Conservation (phyloP, 2,888 invertebrate species). For the Athalia cordata region DNA sequence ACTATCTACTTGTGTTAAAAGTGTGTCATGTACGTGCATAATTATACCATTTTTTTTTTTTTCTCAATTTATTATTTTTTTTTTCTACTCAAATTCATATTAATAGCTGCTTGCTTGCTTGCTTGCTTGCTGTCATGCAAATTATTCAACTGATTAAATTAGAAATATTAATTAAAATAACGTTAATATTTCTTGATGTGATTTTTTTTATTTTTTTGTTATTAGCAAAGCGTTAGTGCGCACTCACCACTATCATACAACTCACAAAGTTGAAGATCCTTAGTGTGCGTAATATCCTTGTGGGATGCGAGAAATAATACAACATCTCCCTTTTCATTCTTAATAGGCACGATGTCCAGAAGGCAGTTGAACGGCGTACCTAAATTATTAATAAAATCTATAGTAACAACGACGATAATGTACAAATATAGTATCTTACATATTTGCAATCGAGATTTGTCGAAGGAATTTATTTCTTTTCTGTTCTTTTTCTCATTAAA, state of each 20-base stretch:
- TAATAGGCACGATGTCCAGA: slow-evolving; percentile 97
- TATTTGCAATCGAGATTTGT: not conserved
- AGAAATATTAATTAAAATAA: not conserved
- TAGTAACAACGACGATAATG: not conserved
- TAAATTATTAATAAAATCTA: slow-evolving; percentile 72
- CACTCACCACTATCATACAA: slow-evolving; percentile 91
- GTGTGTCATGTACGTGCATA: too few relatives aligned
- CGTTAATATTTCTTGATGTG: too few relatives aligned
- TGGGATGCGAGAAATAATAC: slow-evolving; percentile 96
- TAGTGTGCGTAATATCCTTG: slow-evolving; percentile 96
- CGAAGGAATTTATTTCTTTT: not conserved
- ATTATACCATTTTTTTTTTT: too few relatives aligned
- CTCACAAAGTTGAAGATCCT: slow-evolving; percentile 78
- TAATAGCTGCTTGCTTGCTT: too few relatives aligned
- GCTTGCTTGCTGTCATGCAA: not conserved
- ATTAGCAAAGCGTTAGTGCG: slow-evolving; percentile 42
- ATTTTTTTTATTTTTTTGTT: slow-evolving; percentile 63
- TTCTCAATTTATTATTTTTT: too few relatives aligned
- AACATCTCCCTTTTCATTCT: slow-evolving; percentile 98
- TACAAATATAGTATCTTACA: too few relatives aligned
- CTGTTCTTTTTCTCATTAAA: too few relatives aligned
- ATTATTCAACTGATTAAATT: not conserved
- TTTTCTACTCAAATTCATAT: too few relatives aligned
- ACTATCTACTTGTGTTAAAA: too few relatives aligned
- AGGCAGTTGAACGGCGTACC: slow-evolving; percentile 96